Base-by-base conservation (phyloP, 2,113 vertebrate genomes). In the Sinocyclocheilus anophthalmus region DNA sequence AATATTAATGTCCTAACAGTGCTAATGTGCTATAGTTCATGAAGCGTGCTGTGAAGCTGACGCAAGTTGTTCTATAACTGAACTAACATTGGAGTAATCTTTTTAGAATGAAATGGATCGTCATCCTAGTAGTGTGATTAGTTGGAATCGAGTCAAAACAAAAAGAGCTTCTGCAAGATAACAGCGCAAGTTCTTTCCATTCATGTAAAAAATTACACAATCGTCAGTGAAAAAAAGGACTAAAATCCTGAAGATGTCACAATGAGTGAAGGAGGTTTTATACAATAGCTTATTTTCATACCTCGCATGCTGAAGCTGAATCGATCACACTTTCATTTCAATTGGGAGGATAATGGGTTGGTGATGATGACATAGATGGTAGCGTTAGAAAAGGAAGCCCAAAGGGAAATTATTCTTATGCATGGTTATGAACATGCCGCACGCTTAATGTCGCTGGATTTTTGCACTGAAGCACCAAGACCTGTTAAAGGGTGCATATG, bases 391-490 rank as follows among this genome's bases (percentile, higher is more conserved):
- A 81, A 81, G 7, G 6, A 39, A 76, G 22, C 37, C 53, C 30
- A 6, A 37, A 30, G 76, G 76, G 26, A 78, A 63, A 63, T 45
- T 0, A 63, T 67, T 48, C 79, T 81, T 12, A 65, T 81, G 39
- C 42, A 20, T 65, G 79, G 67, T 67, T 8, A 24, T 50, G 61
- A 65, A 63, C 50, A 18, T 42, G 37, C 57, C 5, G n/a, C 6
- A 2, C 67, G 61, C 59, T 65, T 67, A 48, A 45, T 30, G 42
- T 26, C 57, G 39, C n/a, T 26, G 63, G 24, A 67, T 65, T 81
- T 81, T 65, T 83, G 45, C 67, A 72, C 37, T 48, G 5, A 83
- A 83, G 24, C n/a, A 55, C 63, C 45, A 50, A 55, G 18, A 53
- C 26, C 24, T 55, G 65, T 22, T 82, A 30, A 30, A 30, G 30